A percentile compares a stretch with the other conserved stretches of the same genome.
Evolutionary conservation across 2,888 invertebrate genomes (phyloP).

Genomic region (Choreutis nemorana): DNA sequence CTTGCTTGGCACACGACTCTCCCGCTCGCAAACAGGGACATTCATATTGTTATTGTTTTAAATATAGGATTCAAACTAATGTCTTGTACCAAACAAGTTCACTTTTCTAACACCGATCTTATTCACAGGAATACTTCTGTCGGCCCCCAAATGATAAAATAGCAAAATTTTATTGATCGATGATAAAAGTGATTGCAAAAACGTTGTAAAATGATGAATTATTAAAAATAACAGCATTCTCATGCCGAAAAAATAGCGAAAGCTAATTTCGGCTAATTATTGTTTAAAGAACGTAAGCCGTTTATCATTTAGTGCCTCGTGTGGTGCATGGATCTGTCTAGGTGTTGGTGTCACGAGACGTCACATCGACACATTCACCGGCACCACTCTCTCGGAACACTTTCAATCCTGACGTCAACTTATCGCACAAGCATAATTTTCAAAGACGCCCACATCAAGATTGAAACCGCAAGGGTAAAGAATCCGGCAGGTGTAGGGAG

Average conservation of each 20-base stretch:
- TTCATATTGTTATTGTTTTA: neutral
- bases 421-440: too few relatives aligned
- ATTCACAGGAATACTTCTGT: conserved; percentile 33
- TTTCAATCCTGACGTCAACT: too few relatives aligned
- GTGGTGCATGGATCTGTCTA: conserved; percentile 45
- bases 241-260: conserved; percentile 41
- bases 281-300: conserved; percentile 32
- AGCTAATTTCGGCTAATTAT: conserved; percentile 32
- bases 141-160: conserved; percentile 63
- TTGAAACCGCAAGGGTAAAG: too few relatives aligned
- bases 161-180: conserved; percentile 31
- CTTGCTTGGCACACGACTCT: conserved; percentile 21
- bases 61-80: too few relatives aligned
- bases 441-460: too few relatives aligned
- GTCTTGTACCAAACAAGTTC: conserved; percentile 29
- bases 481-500: conserved; percentile 7
- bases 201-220: conserved; percentile 18
- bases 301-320: conserved; percentile 63
- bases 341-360: conserved; percentile 32
- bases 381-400: conserved; percentile 3
- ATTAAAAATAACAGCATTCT: conserved; percentile 32
- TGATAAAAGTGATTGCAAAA: conserved; percentile 27
- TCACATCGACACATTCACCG: conserved; percentile 18
- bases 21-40: neutral
- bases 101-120: conserved; percentile 45